Evolutionary conservation across 2,797 vertebrate species (phyloP).

Genomic region (Mus caroli): DNA sequence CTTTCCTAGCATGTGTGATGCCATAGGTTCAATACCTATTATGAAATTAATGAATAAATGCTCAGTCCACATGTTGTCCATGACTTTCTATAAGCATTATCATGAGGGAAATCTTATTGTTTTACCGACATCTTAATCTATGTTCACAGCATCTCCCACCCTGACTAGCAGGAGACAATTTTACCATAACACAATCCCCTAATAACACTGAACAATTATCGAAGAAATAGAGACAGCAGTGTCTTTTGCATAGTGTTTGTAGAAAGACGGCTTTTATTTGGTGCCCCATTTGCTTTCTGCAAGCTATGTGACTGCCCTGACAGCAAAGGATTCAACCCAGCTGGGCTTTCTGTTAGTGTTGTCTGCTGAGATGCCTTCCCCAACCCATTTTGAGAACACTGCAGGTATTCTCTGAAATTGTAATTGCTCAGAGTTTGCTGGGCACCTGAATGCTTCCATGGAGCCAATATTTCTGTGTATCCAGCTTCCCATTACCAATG

Average conservation of each 20-base stretch:
- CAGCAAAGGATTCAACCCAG: slow-evolving; percentile 43
- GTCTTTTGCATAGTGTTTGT: not conserved
- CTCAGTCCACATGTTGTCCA: not conserved
- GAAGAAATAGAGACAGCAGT: not conserved
- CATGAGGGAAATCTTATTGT: not conserved
- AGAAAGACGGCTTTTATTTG: slow-evolving; percentile 54
- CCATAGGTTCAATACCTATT: not conserved
- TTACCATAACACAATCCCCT: not conserved
- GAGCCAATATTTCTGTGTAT: slow-evolving; percentile 77
- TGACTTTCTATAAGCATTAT: not conserved
- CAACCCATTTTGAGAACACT: not conserved
- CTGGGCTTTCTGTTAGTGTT: slow-evolving; percentile 37
- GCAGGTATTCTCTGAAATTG: slow-evolving; percentile 54
- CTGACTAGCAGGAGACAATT: not conserved
- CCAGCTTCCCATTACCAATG: slow-evolving; percentile 74
- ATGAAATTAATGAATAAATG: not conserved
- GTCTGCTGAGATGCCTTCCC: not conserved
- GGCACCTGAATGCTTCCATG: slow-evolving; percentile 76
- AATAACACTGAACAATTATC: not conserved
- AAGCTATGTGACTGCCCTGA: slow-evolving; percentile 22
- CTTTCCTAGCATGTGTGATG: not conserved
- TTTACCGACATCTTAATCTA: not conserved
- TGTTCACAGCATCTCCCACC: not conserved
- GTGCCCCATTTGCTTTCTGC: slow-evolving; percentile 27
- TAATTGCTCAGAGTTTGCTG: slow-evolving; percentile 57